Base-by-base conservation (phyloP, 2,888 invertebrate species). In the Acrobasis repandana region DNA sequence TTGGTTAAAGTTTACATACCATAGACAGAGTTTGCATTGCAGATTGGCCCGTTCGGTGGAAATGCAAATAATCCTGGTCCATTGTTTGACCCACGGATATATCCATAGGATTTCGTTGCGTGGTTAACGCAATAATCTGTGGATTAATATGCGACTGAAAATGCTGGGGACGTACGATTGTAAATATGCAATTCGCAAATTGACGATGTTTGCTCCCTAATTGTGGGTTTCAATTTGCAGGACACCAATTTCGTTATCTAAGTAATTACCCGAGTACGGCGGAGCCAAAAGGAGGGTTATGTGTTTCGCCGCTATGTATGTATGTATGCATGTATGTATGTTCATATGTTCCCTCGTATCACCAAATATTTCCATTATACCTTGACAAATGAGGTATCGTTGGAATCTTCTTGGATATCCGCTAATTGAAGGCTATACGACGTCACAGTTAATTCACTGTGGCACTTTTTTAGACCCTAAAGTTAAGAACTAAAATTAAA, bases 1-100 rank as follows among this genome's bases (percentile, higher is more conserved):
- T 74, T 73, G 72, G 78, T 62, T 52, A 67, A 75, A 78, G 80
- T 79, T 80, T 77, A 80, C 83, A 83, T 79, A 77, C 73, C 77
- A 75, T 76, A 74, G 75, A 69, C 75, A 70, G 77, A 80, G 88
- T 86, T 88, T 86, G 88, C 88, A 88, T 79, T 88, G 84, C 85
- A 88, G 86, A 88, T 88, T 86, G 88, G 80, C 75, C 79, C 75
- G 83, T 82, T 82, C 79, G 82, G 83, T 83, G 85, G 82, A 86
- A 85, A 88, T 88, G 86, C 83, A 85, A 88, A 88, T 87, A 81
- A 75, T 75, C 70, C 65, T 61, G 67, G 65, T 65, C 77, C 69
- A 77, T 79, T 82, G 77, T 79, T 68, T 70, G 71, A 71, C 72
- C 72, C 68, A 20, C 69, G 67, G 71, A 69, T 65, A 68, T 69